These are phyloP conservation scores for Scelioninae gen. 2 DNA, from an alignment of 2,888 invertebrate genomes.

Conservation along the genomic window DNA sequence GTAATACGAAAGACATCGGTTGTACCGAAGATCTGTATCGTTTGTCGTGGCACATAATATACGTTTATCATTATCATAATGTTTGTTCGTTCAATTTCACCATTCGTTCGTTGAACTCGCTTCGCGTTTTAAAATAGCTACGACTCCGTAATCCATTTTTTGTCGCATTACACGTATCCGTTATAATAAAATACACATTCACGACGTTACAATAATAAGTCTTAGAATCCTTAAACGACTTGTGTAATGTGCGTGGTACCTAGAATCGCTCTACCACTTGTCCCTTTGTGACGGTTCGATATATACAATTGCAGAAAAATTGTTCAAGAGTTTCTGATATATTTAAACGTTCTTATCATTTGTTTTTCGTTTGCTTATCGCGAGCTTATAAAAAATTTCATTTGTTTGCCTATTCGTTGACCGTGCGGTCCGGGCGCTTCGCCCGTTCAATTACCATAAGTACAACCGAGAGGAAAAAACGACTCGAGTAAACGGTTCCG, in stretches of 20 bases:
- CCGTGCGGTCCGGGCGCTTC: slow-evolving; percentile 6
- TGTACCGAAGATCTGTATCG: slow-evolving; percentile 42
- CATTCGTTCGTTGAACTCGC: slow-evolving; percentile 57
- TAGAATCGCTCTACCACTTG: slow-evolving; percentile 63
- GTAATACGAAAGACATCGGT: slow-evolving; percentile 51
- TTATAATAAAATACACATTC: slow-evolving; percentile 74
- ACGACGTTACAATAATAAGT: slow-evolving; percentile 68
- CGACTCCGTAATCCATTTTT: slow-evolving; percentile 58
- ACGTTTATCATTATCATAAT: slow-evolving; percentile 45
- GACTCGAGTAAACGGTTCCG: slow-evolving; percentile 62
- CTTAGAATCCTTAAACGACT: slow-evolving; percentile 64
- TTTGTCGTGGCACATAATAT: slow-evolving; percentile 64
- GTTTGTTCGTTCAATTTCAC: slow-evolving; percentile 53
- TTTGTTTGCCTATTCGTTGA: slow-evolving; percentile 36
- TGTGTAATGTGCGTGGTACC: slow-evolving; percentile 65
- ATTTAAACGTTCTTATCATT: slow-evolving; percentile 49
- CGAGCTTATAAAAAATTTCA: slow-evolving; percentile 58
- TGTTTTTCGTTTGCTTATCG: slow-evolving; percentile 39
- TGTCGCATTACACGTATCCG: slow-evolving; percentile 63
- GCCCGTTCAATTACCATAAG: slow-evolving; percentile 12
- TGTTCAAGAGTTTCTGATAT: slow-evolving; percentile 63
- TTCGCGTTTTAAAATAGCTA: slow-evolving; percentile 60
- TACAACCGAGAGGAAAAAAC: slow-evolving; percentile 33
- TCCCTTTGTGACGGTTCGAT: slow-evolving; percentile 58
- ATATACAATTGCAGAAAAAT: slow-evolving; percentile 66